Conservation (phyloP, 2,797 vertebrate genomes). For the Crossoptilon crossoptilon region DNA sequence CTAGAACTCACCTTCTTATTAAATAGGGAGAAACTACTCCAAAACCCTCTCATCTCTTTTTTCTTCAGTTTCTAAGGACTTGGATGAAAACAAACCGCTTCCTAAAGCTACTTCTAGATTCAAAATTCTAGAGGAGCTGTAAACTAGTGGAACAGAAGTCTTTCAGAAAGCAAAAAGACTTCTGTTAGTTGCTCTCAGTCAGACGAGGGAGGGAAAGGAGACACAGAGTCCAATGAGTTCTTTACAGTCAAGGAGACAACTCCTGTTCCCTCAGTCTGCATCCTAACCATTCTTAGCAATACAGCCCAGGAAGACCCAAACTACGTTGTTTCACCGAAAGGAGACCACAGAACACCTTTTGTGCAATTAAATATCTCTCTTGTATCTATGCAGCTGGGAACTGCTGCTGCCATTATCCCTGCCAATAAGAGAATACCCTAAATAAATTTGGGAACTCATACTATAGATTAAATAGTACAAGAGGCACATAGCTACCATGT, state of each 20-base stretch:
- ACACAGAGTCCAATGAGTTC: background rate
- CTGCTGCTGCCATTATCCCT: background rate
- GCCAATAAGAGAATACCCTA: background rate
- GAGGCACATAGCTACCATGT: background rate
- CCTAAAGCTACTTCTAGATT: constrained; percentile 21
- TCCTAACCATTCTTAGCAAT: background rate
- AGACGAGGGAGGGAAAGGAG: constrained; percentile 19
- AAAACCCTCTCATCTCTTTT: background rate
- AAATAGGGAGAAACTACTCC: constrained; percentile 3
- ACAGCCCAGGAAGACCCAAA: background rate
- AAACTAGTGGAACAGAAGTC: background rate
- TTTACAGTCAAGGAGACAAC: background rate
- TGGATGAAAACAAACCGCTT: background rate
- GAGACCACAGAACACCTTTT: background rate
- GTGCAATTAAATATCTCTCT: background rate
- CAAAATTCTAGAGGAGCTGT: background rate
- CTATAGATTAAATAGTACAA: background rate
- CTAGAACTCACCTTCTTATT: background rate
- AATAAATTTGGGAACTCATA: background rate
- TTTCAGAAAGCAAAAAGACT: constrained; percentile 11
- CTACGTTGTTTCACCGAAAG: background rate
- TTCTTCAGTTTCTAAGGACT: background rate
- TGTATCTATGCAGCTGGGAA: background rate
- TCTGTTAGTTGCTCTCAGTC: constrained; percentile 3
- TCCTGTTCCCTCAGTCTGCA: background rate